A percentile compares a stretch with the other conserved stretches of the same genome.
phyloP scores from a whole-genome alignment of 1,140 invertebrate species.

The Oncopodura yosiiana region DNA sequence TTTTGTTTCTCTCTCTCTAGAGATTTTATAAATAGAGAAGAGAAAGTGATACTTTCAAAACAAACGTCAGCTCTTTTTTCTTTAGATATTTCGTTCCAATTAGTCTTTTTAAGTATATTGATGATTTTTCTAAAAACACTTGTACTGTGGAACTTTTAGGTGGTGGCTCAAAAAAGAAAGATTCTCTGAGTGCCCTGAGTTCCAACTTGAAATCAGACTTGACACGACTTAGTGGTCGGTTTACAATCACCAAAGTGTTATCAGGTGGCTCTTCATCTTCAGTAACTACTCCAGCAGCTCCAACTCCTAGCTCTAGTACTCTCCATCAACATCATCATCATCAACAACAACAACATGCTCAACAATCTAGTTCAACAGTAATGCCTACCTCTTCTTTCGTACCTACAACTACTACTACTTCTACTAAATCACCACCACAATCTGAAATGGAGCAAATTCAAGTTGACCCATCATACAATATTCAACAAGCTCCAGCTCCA shows the following conservation, averaged over 20 bases:
- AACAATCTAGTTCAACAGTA: neutral
- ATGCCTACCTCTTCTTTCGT: neutral
- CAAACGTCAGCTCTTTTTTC: too few species aligned
- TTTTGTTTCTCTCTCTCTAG: too few species aligned
- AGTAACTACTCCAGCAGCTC: neutral
- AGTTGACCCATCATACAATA: conserved; percentile 30
- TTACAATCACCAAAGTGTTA: conserved; percentile 28
- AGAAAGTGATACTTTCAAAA: too few species aligned
- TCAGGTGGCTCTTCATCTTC: conserved; percentile 5
- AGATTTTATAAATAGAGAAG: too few species aligned
- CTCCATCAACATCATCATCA: conserved; percentile 2
- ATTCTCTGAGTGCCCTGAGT: conserved; percentile 2
- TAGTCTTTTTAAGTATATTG: too few species aligned
- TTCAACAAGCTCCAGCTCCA: neutral
- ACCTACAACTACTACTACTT: conserved; percentile 8
- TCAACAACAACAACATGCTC: conserved; percentile 4
- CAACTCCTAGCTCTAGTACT: neutral
- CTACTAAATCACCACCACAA: neutral
- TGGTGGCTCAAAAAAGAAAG: conserved; percentile 18
- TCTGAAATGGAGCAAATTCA: conserved; percentile 34
- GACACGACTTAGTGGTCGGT: conserved; percentile 22
- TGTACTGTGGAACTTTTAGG: too few species aligned
- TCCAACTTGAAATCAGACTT: conserved; percentile 18
- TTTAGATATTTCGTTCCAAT: too few species aligned
- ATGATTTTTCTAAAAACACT: too few species aligned